phyloP scores from a whole-genome alignment of 2,797 vertebrate species.

The Sardinella longiceps region DNA sequence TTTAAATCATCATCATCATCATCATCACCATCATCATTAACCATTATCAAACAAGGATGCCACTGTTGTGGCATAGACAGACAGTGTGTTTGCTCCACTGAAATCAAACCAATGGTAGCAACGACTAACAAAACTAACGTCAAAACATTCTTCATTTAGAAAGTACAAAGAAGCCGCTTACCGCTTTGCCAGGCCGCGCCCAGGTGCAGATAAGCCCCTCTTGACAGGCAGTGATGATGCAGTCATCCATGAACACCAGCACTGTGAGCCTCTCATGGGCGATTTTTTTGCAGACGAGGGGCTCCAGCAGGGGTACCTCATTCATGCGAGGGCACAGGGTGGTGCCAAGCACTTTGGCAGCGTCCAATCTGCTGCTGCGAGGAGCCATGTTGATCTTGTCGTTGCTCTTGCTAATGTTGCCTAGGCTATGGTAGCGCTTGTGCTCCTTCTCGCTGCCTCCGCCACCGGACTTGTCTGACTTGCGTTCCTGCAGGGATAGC shows the following conservation, averaged over 20 bases:
- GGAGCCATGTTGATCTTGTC: constrained; percentile 82
- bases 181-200: constrained; percentile 86
- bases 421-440: constrained; percentile 90
- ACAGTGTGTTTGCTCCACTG: too few species aligned
- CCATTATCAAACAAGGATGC: too few species aligned
- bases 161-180: constrained; percentile 66
- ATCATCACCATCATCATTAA: too few species aligned
- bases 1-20: too few species aligned
- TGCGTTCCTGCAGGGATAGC: constrained; percentile 83
- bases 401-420: constrained; percentile 88
- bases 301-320: constrained; percentile 89
- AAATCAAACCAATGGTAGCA: too few species aligned
- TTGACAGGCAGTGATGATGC: constrained; percentile 91
- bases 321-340: constrained; percentile 89
- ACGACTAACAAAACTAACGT: too few species aligned
- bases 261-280: constrained; percentile 90
- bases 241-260: constrained; percentile 92
- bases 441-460: constrained; percentile 82
- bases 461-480: constrained; percentile 73
- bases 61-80: too few species aligned
- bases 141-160: too few species aligned
- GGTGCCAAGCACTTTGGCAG: constrained; percentile 86
- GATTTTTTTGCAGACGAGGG: constrained; percentile 92
- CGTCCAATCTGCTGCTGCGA: constrained; percentile 79
- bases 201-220: constrained; percentile 93